Evolutionary conservation across 2,888 invertebrate species (phyloP), one percentile per base, ranked within the genome.

Genomic region (Apodemia hepburni): DNA sequence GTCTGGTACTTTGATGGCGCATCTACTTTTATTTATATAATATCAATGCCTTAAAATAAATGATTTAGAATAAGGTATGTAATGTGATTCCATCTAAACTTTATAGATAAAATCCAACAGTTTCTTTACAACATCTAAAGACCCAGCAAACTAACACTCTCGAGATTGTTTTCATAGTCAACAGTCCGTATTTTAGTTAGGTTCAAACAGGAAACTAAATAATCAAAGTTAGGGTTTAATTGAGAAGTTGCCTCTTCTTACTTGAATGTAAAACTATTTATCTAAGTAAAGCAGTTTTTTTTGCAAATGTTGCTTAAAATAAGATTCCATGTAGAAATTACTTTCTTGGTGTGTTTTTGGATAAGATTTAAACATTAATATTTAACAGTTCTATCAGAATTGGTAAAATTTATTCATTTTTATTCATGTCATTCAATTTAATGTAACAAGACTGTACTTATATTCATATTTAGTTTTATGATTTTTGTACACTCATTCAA

Each of bases 161-260:
- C 57, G 17, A 57, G n/a, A 33, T 47, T 60, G 27, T 58, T 58
- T 47, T 38, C 57, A 7, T 54, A 58, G 58, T 61, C 62, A 62
- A 62, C 61, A 62, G 49, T 62, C 58, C 33, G 58, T 62, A 49
- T 58, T 62, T 62, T 59, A 62, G 58, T 62, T 58, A 47, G 58
- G 58, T 47, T 35, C 58, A 47, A 60, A 60, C 15, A 60, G 65
- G 12, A 65, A 65, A 65, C 65, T 60, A 62, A 60, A 62, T 51
- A 49, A 47, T 33, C n/a, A 59, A 64, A 64, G 61, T 64, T 58
- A 35, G 22, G 60, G 60, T 62, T 62, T 62, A 33, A 59, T 62
- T 59, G 62, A 47, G 5, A 62, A 59, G 47, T 62, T 49, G 35
- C 22, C 35, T 18, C n/a, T 45, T 22, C 51, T 47, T 17, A 60